phyloP scores from a whole-genome alignment of 2,888 invertebrate genomes.

The Aporophyla nigra region DNA sequence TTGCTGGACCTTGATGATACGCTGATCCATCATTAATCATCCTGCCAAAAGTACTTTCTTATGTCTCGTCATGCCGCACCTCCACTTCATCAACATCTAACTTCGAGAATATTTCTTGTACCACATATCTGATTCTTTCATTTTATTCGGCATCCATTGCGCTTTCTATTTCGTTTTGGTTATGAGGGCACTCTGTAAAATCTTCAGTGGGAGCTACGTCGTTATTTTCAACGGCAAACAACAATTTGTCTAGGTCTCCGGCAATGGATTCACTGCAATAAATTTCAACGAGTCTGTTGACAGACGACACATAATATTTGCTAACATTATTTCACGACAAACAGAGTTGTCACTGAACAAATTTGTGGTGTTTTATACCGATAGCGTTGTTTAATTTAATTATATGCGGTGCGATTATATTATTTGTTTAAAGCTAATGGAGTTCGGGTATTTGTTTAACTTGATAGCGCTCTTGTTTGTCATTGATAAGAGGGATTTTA shows the following conservation, averaged over 20 bases:
- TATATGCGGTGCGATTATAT: slow-evolving; percentile 77
- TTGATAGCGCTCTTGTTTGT: slow-evolving; percentile 75
- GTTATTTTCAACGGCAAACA: slow-evolving; percentile 39
- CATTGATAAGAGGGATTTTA: slow-evolving; percentile 76
- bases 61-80: slow-evolving; percentile 68
- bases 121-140: slow-evolving; percentile 22
- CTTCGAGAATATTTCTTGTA: slow-evolving; percentile 40
- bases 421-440: slow-evolving; percentile 81
- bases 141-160: slow-evolving; percentile 52
- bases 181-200: slow-evolving; percentile 32
- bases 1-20: slow-evolving; percentile 79
- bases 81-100: slow-evolving; percentile 58
- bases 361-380: slow-evolving; percentile 84
- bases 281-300: slow-evolving; percentile 83
- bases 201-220: slow-evolving; percentile 24
- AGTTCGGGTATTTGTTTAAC: slow-evolving; percentile 74
- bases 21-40: slow-evolving; percentile 80
- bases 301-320: slow-evolving; percentile 82
- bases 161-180: slow-evolving; percentile 26
- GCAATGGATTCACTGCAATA: slow-evolving; percentile 80
- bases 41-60: slow-evolving; percentile 77
- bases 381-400: slow-evolving; percentile 86
- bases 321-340: slow-evolving; percentile 83
- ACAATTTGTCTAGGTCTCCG: slow-evolving; percentile 56
- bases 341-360: slow-evolving; percentile 84